Evolutionary conservation across 2,888 invertebrate genomes (phyloP).

Genomic region (Oscheius sp.): DNA sequence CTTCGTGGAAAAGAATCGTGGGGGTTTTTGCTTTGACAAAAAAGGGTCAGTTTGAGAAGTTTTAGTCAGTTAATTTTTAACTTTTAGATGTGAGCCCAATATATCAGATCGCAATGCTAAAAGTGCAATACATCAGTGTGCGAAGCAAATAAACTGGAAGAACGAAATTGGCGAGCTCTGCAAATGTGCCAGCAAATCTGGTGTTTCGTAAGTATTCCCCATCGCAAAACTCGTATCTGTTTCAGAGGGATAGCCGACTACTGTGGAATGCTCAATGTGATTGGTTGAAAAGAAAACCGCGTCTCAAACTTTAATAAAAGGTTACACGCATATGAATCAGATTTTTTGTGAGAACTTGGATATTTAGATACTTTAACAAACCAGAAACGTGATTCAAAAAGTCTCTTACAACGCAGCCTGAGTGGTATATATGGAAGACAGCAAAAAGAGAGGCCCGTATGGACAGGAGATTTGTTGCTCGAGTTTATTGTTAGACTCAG

Average conservation of each 20-base stretch:
- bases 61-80: not conserved
- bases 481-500: no score
- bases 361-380: no score
- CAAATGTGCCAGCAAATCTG: slow-evolving; percentile 65
- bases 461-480: no score
- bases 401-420: no score
- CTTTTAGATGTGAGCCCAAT: slow-evolving; percentile 62
- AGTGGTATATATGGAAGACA: no score
- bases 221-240: not conserved
- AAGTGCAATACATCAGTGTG: slow-evolving; percentile 61
- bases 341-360: no score
- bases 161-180: slow-evolving; percentile 65
- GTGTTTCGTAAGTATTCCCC: slow-evolving; percentile 56
- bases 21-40: slow-evolving; percentile 66
- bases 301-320: not conserved
- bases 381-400: no score
- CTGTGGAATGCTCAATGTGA: slow-evolving; percentile 57
- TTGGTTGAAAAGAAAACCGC: slow-evolving; percentile 38
- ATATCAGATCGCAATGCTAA: slow-evolving; percentile 60
- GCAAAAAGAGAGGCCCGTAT: no score
- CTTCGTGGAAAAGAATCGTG: slow-evolving; percentile 63
- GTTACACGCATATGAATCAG: no score
- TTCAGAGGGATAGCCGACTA: slow-evolving; percentile 56
- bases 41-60: slow-evolving; percentile 45
- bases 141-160: slow-evolving; percentile 59